Evolutionary conservation across 2,888 invertebrate species (phyloP), one percentile per base, ranked within the genome.

Genomic region (Melipona beecheii): DNA sequence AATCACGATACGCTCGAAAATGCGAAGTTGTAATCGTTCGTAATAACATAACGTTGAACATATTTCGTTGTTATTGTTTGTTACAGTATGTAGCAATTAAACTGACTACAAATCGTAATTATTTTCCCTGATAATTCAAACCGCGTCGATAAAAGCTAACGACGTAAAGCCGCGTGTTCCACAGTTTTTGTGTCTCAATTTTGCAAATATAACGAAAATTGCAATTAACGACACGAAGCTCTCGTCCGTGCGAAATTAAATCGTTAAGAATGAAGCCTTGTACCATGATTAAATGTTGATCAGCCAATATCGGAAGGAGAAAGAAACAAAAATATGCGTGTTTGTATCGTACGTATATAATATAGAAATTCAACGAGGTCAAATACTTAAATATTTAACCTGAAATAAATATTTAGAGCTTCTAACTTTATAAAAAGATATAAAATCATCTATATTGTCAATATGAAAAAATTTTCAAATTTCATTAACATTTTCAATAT

Each of bases 361-460:
- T 49, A 43, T 31, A 43, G 54, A 43, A 49, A 72, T 54, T 71
- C 62, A 72, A 72, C 64, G 49, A 43, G 49, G 24, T 27, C 27
- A 27, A 27, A 27, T 27, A 27, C 1, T 27, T 27, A 27, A 27
- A 27, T 27, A 27, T 27, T 27, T 27, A 27, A 27, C 27, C 1
- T 27, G 27, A 27, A 27, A 27, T 27, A 27, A 27, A 27, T 27
- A 27, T 27, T 27, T 27, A 27, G 1, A 27, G 27, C 27, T 27
- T 27, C 27, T 27, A 27, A 27, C 27, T 27, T 27, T 27, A 27
- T 27, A 27, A 27, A 27, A 27, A 27, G 27, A 27, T 27, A 27
- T 27, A 27, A 27, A 27, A 27, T 27, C 1, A 24, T 24, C 24
- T 27, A 27, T 27, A 27, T 27, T 27, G 1, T 27, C 27, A 1